Evolutionary conservation across 2,113 vertebrate genomes (phyloP), one percentile per base, ranked within the genome.

Genomic region (Cinclus cinclus): DNA sequence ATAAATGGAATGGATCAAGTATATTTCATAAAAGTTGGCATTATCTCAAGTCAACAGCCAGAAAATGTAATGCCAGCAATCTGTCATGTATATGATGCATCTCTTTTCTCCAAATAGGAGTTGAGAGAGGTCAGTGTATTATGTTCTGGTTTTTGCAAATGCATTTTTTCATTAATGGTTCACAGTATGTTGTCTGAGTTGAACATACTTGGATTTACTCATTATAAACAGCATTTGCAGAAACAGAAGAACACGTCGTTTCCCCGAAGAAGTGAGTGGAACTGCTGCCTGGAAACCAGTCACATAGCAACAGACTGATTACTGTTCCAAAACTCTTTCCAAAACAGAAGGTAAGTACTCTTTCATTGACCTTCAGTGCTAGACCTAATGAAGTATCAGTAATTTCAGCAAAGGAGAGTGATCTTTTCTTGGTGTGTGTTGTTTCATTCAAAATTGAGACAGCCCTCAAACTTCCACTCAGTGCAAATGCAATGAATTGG

Each of bases 301-400:
- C 94, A 94, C 85, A 1, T 94, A 90, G 93, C 92, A 96, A 95
- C 93, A 94, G 93, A 74, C 85, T 95, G 80, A 89, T 96, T 96
- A 86, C 53, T 75, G 42, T 96, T 95, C 87, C 69, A 90, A 94
- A 96, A 94, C 75, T 85, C 70, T 92, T 95, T 95, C 91, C 92
- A 94, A 97, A 97, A 96, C 96, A 96, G 73, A 94, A 96, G 93
- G 92, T 96, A 96, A 92, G 84, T 92, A 92, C 76, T 92, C 46
- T 80, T 87, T 77, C 71, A 56, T 77, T 96, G 83, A 95, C 92
- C 88, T 96, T 96, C 88, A 92, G 37, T 19, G 52, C 64, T 92
- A 81, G 94, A 71, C 41, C 79, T 86, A 90, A 71, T 75, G 39
- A 93, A 78, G 68, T 60, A 20, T 60, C 52, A 52, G 65, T 56